Evolutionary conservation across 2,888 invertebrate genomes (phyloP).

Genomic region (Agrochola lota): DNA sequence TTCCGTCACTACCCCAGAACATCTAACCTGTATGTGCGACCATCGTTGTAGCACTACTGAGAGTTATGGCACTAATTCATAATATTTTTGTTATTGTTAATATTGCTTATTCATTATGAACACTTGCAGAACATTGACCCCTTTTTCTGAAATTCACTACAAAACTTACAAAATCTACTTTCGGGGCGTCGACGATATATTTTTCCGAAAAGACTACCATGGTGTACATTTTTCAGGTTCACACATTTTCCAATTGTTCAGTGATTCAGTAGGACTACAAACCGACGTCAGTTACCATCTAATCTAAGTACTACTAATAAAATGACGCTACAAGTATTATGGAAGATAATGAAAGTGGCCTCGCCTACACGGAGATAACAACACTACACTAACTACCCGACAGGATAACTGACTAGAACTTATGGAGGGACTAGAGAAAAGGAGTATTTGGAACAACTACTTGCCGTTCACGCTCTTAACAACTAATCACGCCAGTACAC

Average conservation of each 20-base stretch:
- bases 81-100: slow-evolving; percentile 32
- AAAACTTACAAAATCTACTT: slow-evolving; percentile 52
- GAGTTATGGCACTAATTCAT: slow-evolving; percentile 49
- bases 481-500: slow-evolving; percentile 12
- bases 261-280: slow-evolving; percentile 63
- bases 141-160: slow-evolving; percentile 15
- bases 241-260: slow-evolving; percentile 40
- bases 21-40: slow-evolving; percentile 78
- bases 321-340: slow-evolving; percentile 83
- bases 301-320: slow-evolving; percentile 80
- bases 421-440: slow-evolving; percentile 87
- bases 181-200: neutral
- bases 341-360: slow-evolving; percentile 86
- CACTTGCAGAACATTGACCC: slow-evolving; percentile 30
- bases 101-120: slow-evolving; percentile 35
- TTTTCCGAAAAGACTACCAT: slow-evolving; percentile 2
- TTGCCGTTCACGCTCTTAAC: slow-evolving; percentile 62
- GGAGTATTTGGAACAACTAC: slow-evolving; percentile 77
- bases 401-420: slow-evolving; percentile 78
- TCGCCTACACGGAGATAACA: slow-evolving; percentile 86
- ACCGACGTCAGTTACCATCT: slow-evolving; percentile 70
- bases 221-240: neutral
- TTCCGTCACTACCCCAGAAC: slow-evolving; percentile 73
- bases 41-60: slow-evolving; percentile 63
- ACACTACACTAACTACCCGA: slow-evolving; percentile 65